Evolutionary conservation across 2,113 vertebrate genomes (phyloP).

Genomic region (Apaloderma vittatum): DNA sequence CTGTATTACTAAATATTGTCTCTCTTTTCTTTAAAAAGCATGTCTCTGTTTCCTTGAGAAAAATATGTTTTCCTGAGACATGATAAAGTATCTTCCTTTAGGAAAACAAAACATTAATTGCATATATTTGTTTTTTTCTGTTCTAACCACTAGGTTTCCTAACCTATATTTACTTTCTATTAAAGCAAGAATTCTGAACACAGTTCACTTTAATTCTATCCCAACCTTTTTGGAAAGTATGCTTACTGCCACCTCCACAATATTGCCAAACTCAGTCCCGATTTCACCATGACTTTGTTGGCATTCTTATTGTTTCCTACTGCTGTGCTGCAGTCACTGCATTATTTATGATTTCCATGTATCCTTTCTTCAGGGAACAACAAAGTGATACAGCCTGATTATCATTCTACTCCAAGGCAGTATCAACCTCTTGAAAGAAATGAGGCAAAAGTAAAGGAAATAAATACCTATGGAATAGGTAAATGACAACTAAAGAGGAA

Average conservation of each 20-base stretch:
- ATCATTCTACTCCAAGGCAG: slow-evolving; percentile 17
- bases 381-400: background rate
- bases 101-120: background rate
- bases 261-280: background rate
- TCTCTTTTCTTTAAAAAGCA: background rate
- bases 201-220: background rate
- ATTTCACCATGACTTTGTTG: background rate
- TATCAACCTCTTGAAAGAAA: background rate
- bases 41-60: background rate
- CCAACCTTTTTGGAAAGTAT: background rate
- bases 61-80: background rate
- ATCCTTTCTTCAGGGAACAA: background rate
- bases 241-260: background rate
- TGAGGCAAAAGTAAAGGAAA: background rate
- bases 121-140: background rate
- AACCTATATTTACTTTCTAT: background rate
- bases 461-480: background rate
- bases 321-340: background rate
- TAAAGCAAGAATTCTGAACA: background rate
- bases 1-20: background rate
- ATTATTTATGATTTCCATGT: slow-evolving; percentile 33
- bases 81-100: background rate
- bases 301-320: background rate
- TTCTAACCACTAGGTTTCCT: background rate
- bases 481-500: background rate